These are phyloP conservation scores for Bactericera cockerelli DNA, from an alignment of 1,140 invertebrate genomes.

Conservation along the genomic window DNA sequence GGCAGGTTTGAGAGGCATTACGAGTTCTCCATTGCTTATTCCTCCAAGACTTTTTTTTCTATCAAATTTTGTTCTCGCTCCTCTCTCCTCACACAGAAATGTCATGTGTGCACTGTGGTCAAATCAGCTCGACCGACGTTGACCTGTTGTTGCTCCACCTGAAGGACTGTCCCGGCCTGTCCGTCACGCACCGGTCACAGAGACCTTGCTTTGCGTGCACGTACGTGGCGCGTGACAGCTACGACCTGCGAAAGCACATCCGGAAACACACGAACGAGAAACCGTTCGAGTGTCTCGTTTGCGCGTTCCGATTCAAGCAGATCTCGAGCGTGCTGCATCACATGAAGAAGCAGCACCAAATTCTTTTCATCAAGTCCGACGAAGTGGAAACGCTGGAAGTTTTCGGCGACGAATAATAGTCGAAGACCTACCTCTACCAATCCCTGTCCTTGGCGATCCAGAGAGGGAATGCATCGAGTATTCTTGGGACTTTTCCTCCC, in stretches of 20 bases:
- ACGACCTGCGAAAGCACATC: constrained; percentile 10
- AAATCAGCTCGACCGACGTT: background rate
- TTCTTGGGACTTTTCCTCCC: no score
- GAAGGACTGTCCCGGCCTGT: background rate
- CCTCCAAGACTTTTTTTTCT: no score
- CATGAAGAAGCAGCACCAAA: background rate
- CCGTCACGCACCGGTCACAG: background rate
- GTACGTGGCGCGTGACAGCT: background rate
- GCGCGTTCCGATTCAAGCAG: background rate
- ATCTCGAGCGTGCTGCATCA: background rate
- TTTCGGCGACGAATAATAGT: no score
- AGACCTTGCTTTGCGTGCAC: background rate
- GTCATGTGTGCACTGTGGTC: background rate
- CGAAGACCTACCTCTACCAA: no score
- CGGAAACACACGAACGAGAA: constrained; percentile 11
- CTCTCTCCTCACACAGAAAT: no score
- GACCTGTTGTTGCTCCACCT: background rate
- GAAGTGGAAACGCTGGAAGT: no score
- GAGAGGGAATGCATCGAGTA: no score
- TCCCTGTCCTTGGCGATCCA: no score
- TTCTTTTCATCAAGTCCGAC: background rate
- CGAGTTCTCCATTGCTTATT: no score
- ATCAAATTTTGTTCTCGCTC: no score
- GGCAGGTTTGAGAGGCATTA: no score
- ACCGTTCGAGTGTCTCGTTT: constrained; percentile 9